Percentiles rank a stretch among this genome's conserved stretches.
These are phyloP conservation scores for Drosophila mettleri DNA, from an alignment of 2,888 invertebrate genomes.

Conservation along the genomic window DNA sequence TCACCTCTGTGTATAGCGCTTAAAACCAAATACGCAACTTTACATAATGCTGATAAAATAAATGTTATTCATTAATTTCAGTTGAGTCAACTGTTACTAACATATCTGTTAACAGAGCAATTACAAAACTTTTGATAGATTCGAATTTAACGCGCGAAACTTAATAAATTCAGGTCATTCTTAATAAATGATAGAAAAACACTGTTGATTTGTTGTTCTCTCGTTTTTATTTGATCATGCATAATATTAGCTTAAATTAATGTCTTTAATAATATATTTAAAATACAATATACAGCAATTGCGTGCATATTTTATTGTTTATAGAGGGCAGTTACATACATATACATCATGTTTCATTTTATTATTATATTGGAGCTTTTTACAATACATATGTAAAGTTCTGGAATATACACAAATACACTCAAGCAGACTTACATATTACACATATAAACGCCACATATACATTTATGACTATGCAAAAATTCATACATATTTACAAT, in stretches of 20 bases:
- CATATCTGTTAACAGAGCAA: background rate
- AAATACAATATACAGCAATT: constrained; percentile 66
- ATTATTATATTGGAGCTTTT: constrained; percentile 36
- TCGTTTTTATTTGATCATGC: constrained; percentile 51
- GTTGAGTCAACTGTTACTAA: background rate
- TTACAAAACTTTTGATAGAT: too few species aligned
- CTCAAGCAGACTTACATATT: constrained; percentile 64
- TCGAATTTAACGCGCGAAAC: too few species aligned
- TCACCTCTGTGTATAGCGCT: background rate
- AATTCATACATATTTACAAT: constrained; percentile 78
- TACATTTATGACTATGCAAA: constrained; percentile 66
- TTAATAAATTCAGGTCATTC: background rate
- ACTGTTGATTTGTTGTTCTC: constrained; percentile 21
- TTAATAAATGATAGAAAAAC: constrained; percentile 5
- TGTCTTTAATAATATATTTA: constrained; percentile 41
- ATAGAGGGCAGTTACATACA: constrained; percentile 42
- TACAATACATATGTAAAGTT: constrained; percentile 57
- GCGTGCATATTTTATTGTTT: constrained; percentile 41
- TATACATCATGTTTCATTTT: constrained; percentile 25
- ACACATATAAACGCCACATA: constrained; percentile 54
- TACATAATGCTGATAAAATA: too few species aligned
- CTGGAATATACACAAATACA: constrained; percentile 57
- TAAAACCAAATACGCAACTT: too few species aligned
- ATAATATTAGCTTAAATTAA: constrained; percentile 62
- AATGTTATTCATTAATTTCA: background rate